phyloP scores from a whole-genome alignment of 2,113 vertebrate species.

The Pao palembangensis region DNA sequence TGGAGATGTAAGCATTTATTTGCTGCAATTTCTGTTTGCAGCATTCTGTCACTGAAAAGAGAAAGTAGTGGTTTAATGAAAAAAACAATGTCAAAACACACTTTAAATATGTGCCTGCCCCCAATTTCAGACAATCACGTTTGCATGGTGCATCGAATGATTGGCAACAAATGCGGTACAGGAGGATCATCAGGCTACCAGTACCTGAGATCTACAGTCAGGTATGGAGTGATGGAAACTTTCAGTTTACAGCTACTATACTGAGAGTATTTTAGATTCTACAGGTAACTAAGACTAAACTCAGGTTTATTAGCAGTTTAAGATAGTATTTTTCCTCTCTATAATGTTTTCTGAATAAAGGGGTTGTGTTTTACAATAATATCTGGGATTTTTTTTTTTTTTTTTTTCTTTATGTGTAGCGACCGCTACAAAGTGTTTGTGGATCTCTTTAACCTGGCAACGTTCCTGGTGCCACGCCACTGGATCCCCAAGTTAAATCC shows the following conservation, averaged over 20 bases:
- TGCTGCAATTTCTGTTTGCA: too few relatives aligned
- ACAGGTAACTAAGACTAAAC: neutral
- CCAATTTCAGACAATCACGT: conserved; percentile 86
- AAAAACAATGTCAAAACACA: too few relatives aligned
- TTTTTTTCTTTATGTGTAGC: conserved; percentile 63
- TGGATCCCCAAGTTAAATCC: conserved; percentile 95
- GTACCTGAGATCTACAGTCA: conserved; percentile 93
- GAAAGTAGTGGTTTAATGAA: too few relatives aligned
- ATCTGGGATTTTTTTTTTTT: neutral
- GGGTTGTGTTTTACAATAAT: too few relatives aligned
- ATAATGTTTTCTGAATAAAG: too few relatives aligned
- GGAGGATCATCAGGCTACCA: conserved; percentile 95
- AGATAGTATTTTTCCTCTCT: neutral
- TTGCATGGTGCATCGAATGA: conserved; percentile 97
- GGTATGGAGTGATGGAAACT: conserved; percentile 65
- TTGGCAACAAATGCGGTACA: conserved; percentile 90
- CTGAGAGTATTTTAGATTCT: conserved; percentile 8
- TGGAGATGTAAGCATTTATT: conserved; percentile 87
- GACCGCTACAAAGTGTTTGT: conserved; percentile 98
- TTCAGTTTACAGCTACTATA: conserved; percentile 2
- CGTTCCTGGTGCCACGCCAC: conserved; percentile 86
- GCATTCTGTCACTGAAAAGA: too few relatives aligned
- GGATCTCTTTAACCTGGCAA: conserved; percentile 96
- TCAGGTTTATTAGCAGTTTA: neutral
- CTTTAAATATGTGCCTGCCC: neutral